Percentiles rank a stretch among this genome's conserved stretches.
Conservation (phyloP, 2,888 invertebrate species). For the Drosophila picticornis region DNA sequence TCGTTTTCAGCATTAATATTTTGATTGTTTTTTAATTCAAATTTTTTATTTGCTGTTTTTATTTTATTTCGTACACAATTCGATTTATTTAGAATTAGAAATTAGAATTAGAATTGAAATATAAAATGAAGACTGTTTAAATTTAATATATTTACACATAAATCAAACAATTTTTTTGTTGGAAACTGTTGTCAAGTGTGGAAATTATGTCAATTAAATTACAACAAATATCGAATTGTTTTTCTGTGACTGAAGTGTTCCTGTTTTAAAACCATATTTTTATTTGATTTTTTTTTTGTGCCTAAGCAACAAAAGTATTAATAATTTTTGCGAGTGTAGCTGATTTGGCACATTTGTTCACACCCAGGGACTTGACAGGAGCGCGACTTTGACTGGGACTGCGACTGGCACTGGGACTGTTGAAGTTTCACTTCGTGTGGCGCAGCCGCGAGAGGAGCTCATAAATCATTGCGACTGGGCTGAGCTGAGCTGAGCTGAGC, state of each 20-base stretch:
- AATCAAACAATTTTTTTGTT: not conserved
- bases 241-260: not conserved
- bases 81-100: too few relatives aligned
- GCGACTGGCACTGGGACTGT: not conserved
- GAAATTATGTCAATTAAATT: not conserved
- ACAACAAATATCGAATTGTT: not conserved
- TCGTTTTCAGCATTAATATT: not conserved
- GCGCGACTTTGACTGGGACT: constrained; percentile 10
- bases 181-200: fast-evolving
- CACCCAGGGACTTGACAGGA: constrained; percentile 54
- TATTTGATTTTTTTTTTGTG: not conserved
- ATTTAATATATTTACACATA: not conserved
- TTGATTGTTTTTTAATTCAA: not conserved
- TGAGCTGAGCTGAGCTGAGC: not conserved
- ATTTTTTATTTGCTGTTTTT: not conserved
- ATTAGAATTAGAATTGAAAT: too few relatives aligned
- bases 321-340: not conserved
- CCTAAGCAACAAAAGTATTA: not conserved
- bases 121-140: not conserved
- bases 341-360: constrained; percentile 67
- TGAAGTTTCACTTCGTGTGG: constrained; percentile 47
- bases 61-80: not conserved
- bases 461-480: constrained; percentile 71
- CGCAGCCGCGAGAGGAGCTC: constrained; percentile 52
- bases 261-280: too few relatives aligned